Base-by-base conservation (phyloP, 37 sponge, comb jelly and placozoan genomes). In the Chondrilla cf. caribensis region DNA sequence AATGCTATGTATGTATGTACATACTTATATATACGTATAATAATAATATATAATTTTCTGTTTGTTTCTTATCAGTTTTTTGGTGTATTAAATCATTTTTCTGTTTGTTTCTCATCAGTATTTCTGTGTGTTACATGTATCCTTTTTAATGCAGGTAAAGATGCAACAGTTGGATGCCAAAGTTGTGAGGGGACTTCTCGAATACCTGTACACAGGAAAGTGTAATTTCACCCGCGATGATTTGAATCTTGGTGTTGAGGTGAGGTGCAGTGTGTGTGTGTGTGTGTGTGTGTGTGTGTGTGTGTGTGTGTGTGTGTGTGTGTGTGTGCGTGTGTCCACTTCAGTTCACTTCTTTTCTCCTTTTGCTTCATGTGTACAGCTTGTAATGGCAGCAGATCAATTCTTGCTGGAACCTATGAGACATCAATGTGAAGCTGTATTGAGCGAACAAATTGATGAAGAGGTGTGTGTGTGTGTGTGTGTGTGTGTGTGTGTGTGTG, bases 221-320 rank as follows among this genome's bases (percentile, higher is more conserved):
- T 89, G 93, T 72, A 47, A 73, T 9, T 95, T 92, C 75, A 86
- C 92, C 5, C 82, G 82, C 1, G 95, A 95, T n/a, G 95, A 95
- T 76, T 86, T 95, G 58, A 95, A 91, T 70, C 70, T 87, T 9
- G 93, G 84, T 19, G 81, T 95, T 11, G 92, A 91, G 60, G 85
- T 89, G 57, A 29, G 68, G 51, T 60, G 64, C 64, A 60, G 64
- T 22, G 64, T 31, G 29, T 71, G 41, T 71, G 41, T 38, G 31
- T 71, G 73, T 71, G 73, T 54, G 79, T 54, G 79, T 44, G 55
- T n/a, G 35, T 62, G 24, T 62, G 64, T 62, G 64, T 62, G 64
- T 62, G 64, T 62, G 64, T 62, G 64, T 62, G 64, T 62, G 64
- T 62, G 64, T 62, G 64, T 62, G 64, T 62, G 64, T 67, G 68